Percentiles rank a stretch among this genome's conserved stretches.
phyloP scores from a whole-genome alignment of 2,113 vertebrate species.

The Eurystomus gularis region DNA sequence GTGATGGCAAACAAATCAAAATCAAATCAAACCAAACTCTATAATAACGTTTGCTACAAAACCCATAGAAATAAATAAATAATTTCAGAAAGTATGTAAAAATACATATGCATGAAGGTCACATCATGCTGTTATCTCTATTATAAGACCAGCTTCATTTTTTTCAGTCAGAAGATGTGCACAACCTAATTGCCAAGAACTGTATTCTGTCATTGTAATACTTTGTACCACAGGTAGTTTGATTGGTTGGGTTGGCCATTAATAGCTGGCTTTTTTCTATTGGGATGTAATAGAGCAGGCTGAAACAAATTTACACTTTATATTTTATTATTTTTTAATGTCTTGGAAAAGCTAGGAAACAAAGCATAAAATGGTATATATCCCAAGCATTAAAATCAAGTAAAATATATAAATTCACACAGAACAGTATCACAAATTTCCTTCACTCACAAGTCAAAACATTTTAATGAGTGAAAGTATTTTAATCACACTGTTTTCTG shows the following conservation, averaged over 20 bases:
- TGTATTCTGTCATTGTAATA: neutral
- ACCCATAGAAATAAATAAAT: neutral
- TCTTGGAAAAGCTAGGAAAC: neutral
- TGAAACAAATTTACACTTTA: neutral
- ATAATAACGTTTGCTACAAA: neutral
- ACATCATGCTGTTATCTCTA: neutral
- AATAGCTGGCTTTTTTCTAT: neutral
- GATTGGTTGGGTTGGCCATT: neutral
- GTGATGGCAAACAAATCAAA: neutral
- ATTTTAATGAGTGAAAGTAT: neutral
- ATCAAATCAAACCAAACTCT: neutral
- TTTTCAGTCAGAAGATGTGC: neutral
- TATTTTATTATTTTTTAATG: neutral
- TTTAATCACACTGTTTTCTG: neutral
- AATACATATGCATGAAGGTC: neutral
- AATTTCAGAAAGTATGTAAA: neutral
- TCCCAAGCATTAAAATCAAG: neutral
- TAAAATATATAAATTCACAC: neutral
- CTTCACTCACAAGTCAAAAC: neutral
- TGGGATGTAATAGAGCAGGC: neutral
- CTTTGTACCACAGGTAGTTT: neutral
- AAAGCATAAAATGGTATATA: neutral
- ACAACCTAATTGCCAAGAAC: neutral
- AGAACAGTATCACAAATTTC: neutral
- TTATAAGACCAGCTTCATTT: neutral